Evolutionary conservation across 2,113 vertebrate species (phyloP).

Genomic region (Dicaeum eximium): DNA sequence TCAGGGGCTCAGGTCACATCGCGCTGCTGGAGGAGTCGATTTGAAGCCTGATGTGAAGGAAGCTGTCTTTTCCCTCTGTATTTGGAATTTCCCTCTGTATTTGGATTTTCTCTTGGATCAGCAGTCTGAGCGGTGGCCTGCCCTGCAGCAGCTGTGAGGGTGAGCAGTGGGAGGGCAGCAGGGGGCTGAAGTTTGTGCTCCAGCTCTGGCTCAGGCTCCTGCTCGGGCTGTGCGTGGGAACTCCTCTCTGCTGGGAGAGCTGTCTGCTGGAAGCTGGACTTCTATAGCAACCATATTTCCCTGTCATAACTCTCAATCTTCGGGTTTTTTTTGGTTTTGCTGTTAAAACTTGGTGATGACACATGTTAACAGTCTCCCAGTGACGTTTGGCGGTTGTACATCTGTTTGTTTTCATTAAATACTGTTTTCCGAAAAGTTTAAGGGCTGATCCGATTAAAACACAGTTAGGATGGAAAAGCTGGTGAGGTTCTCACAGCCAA

Average conservation of each 20-base stretch:
- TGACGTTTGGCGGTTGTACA: background rate
- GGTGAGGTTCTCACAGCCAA: conserved; percentile 7
- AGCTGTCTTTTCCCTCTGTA: accelerated
- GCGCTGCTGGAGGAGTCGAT: accelerated
- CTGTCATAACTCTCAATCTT: background rate
- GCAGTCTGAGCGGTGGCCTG: background rate
- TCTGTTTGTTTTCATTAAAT: conserved; percentile 58
- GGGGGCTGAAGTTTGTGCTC: accelerated
- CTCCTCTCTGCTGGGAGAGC: background rate
- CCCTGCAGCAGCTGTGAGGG: background rate
- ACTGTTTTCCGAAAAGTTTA: conserved; percentile 23
- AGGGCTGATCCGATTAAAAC: background rate
- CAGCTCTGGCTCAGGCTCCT: accelerated
- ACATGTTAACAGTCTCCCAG: background rate
- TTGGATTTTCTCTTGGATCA: background rate
- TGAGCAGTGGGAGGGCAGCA: background rate
- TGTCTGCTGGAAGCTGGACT: background rate
- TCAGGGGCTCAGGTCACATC: background rate
- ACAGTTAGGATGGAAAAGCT: conserved; percentile 22
- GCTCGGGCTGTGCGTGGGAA: background rate
- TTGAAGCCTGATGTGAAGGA: background rate
- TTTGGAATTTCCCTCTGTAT: accelerated
- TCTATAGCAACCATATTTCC: conserved; percentile 5
- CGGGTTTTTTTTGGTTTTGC: background rate
- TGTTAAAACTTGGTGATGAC: conserved; percentile 38